Evolutionary conservation across 2,888 invertebrate genomes (phyloP), one percentile per base, ranked within the genome.

Genomic region (Ophonus ardosiacus): DNA sequence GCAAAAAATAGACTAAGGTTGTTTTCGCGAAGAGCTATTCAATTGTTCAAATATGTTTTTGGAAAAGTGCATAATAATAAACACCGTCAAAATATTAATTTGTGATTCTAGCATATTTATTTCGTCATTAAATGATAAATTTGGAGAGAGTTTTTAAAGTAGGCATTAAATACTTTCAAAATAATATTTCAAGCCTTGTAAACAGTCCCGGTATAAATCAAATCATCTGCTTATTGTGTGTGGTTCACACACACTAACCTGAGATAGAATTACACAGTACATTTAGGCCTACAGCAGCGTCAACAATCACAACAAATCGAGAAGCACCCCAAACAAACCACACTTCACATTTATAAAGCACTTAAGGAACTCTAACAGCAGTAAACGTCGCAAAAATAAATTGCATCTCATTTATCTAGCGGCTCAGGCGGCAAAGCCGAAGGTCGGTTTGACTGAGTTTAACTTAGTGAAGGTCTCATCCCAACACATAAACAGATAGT

Each of bases 391-490:
- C 83, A 85, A 85, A 89, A 89, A 91, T 89, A 90, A 90, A 91
- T 90, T 88, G 89, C 88, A 87, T 86, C 88, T 88, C 89, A 90
- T 91, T 90, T 90, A 89, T 91, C 90, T 90, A 87, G 65, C 18
- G 61, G 83, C 76, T 24, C 71, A 1, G 83, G 86, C 76, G 86
- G 86, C 87, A 88, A 87, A 87, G 88, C 87, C 87, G 87, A 87
- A 89, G 88, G 87, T 88, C 88, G 87, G 86, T 80, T 80, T 84
- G 86, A 85, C 87, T 88, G 88, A 88, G 86, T 80, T 80, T 84
- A 86, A 85, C 87, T 88, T 88, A 88, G 87, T 56, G 89, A 89
- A 89, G 90, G 87, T 87, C 88, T 88, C 88, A 88, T 88, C 88
- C 43, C 13, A 51, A 21, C 57, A 24, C 61, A 83, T 84, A 84